A percentile compares a stretch with the other conserved stretches of the same genome.
Conservation (phyloP, 1,140 invertebrate genomes). For the Drosophila nigrodunni region DNA sequence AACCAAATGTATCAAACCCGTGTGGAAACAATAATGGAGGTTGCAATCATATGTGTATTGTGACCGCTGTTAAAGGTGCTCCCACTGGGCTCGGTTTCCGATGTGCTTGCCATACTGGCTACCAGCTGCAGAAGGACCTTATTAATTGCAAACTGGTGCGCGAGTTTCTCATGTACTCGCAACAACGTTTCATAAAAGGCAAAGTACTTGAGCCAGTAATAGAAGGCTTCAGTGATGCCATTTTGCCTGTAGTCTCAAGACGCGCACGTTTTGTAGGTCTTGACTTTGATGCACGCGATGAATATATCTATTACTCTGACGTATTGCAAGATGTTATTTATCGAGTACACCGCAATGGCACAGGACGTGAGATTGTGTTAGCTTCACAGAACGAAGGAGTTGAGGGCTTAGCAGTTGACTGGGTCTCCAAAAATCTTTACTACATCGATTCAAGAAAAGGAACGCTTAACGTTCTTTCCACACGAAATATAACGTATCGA, state of each 20-base stretch:
- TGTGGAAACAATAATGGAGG: constrained; percentile 95
- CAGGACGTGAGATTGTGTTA: constrained; percentile 94
- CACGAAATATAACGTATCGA: constrained; percentile 92
- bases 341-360: constrained; percentile 94
- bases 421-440: constrained; percentile 98
- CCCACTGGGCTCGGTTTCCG: constrained; percentile 93
- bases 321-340: constrained; percentile 99
- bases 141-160: constrained; percentile 93
- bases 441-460: constrained; percentile 99
- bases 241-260: constrained; percentile 94
- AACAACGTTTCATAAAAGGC: constrained; percentile 98
- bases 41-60: constrained; percentile 98
- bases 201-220: constrained; percentile 95
- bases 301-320: constrained; percentile 98
- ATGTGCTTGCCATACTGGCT: constrained; percentile 98
- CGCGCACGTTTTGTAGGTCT: constrained; percentile 98
- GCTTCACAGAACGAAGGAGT: constrained; percentile 99
- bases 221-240: constrained; percentile 97
- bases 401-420: constrained; percentile 98
- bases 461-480: constrained; percentile 96
- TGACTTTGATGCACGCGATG: constrained; percentile 96
- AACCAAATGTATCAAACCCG: constrained; percentile 92
- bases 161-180: constrained; percentile 98
- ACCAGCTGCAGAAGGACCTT: constrained; percentile 90
- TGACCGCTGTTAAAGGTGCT: constrained; percentile 91